phyloP scores from a whole-genome alignment of 2,113 vertebrate species.

The Poecile atricapillus region DNA sequence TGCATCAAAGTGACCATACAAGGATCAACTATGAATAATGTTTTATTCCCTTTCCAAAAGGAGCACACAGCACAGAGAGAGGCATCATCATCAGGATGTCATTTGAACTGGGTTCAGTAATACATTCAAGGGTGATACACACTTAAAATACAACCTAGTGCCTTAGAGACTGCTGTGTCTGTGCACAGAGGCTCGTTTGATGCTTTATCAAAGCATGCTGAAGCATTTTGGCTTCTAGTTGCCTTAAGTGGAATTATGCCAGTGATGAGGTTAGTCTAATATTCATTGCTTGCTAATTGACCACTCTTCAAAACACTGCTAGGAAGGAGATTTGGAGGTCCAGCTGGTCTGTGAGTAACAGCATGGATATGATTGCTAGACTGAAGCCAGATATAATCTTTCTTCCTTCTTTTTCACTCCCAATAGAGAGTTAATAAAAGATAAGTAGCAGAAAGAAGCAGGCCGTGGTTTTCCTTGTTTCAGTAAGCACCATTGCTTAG shows the following conservation, averaged over 20 bases:
- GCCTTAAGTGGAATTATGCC: not conserved
- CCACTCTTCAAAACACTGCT: not conserved
- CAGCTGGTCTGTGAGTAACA: not conserved
- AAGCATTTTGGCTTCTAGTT: not conserved
- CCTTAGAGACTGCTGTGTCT: not conserved
- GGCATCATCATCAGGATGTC: not conserved
- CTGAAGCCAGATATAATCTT: not conserved
- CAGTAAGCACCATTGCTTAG: not conserved
- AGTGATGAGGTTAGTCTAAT: not conserved
- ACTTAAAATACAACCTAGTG: not conserved
- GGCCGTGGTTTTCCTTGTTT: not conserved
- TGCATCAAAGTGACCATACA: accelerated
- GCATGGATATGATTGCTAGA: not conserved
- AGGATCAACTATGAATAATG: not conserved
- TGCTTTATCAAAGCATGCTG: not conserved
- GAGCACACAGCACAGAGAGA: not conserved
- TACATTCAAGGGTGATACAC: not conserved
- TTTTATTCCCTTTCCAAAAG: not conserved
- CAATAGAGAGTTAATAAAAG: not conserved
- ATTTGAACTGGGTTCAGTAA: not conserved
- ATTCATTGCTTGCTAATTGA: not conserved
- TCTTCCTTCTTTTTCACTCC: not conserved
- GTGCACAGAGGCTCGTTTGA: not conserved
- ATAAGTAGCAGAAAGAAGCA: not conserved
- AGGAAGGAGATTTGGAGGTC: not conserved